phyloP scores from a whole-genome alignment of 2,113 vertebrate genomes.

The Ptilonorhynchus violaceus region DNA sequence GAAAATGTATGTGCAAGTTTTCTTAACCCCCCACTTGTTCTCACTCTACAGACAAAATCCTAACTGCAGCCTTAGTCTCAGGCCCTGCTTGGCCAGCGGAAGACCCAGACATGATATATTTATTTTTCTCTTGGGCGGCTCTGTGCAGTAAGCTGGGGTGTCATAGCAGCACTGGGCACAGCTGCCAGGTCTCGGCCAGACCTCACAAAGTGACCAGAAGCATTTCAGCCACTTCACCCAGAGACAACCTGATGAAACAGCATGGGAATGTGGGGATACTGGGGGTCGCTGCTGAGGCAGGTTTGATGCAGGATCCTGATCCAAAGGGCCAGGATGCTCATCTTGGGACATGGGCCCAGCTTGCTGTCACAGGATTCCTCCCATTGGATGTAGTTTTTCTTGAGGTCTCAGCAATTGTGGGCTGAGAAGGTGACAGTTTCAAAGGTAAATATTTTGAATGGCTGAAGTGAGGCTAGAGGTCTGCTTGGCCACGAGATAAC shows the following conservation, averaged over 20 bases:
- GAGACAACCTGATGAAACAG: background rate
- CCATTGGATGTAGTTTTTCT: background rate
- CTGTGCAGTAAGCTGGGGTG: background rate
- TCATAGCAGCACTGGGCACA: background rate
- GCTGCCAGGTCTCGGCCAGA: background rate
- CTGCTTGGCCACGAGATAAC: background rate
- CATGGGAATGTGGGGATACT: fast-evolving
- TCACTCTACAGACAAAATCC: background rate
- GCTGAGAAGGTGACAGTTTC: background rate
- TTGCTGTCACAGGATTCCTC: background rate
- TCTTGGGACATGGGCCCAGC: background rate
- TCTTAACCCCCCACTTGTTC: background rate
- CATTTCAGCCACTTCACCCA: background rate
- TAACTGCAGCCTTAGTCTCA: background rate
- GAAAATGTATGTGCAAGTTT: background rate
- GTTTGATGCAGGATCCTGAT: background rate
- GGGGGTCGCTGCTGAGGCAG: background rate
- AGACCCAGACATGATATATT: background rate
- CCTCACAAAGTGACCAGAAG: background rate
- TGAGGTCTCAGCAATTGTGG: background rate
- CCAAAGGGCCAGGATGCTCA: background rate
- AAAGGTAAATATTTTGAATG: background rate
- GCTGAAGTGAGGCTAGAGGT: background rate
- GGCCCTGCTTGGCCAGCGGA: background rate
- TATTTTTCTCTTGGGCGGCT: background rate